Conservation (phyloP, 64 coral and sea anemone genomes). For the Trachythela sp. region DNA sequence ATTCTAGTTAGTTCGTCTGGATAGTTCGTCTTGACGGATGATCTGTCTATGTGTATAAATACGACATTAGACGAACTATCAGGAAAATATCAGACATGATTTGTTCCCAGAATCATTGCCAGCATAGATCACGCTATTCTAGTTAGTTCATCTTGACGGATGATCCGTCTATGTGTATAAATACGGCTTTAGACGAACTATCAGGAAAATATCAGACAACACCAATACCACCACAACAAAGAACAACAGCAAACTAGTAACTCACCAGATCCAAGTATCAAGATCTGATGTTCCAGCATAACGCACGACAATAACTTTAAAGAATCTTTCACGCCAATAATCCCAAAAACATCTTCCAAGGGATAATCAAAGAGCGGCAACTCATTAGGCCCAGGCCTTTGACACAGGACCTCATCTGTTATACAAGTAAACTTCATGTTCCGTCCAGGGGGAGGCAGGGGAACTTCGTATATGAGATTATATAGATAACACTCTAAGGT, state of each 20-base stretch:
- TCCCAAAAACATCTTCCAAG: constrained; percentile 64
- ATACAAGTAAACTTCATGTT: constrained; percentile 87
- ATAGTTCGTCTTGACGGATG: too few species aligned
- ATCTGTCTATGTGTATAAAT: too few species aligned
- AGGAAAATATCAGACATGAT: too few species aligned
- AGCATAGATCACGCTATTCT: too few species aligned
- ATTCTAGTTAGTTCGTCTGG: background rate
- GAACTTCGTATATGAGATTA: constrained; percentile 93
- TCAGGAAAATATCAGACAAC: background rate
- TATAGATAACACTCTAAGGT: constrained; percentile 91
- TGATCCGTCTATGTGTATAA: too few species aligned
- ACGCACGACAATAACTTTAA: constrained; percentile 77
- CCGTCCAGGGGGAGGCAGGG: constrained; percentile 74
- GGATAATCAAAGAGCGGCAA: constrained; percentile 98
- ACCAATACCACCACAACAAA: background rate
- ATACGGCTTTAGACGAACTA: too few species aligned
- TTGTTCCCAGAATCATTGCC: too few species aligned
- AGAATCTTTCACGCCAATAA: constrained; percentile 80
- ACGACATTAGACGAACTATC: too few species aligned
- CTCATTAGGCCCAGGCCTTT: constrained; percentile 82
- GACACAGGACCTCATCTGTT: constrained; percentile 68
- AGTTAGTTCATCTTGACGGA: too few species aligned
- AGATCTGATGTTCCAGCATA: constrained; percentile 88
- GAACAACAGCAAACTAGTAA: background rate
- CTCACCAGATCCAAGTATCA: constrained; percentile 76